Evolutionary conservation across 2,888 invertebrate species (phyloP), one percentile per base, ranked within the genome.

Genomic region (Raillietiella orientalis): DNA sequence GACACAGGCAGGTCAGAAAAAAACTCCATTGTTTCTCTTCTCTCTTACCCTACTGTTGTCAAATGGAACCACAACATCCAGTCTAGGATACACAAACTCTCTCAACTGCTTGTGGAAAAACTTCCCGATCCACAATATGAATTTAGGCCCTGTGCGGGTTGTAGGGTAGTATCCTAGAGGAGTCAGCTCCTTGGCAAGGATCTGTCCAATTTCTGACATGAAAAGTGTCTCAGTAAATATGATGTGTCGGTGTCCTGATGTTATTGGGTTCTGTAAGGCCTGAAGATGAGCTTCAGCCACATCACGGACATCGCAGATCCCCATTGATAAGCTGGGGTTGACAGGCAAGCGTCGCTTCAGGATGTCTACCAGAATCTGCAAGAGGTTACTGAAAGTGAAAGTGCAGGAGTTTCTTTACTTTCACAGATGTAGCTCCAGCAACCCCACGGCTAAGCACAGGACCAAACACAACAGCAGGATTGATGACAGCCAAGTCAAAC

Each of bases 301-400:
- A 37, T 56, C 54, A 22, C 55, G 37, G 3, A 55, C 54, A 37
- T 56, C 55, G 29, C 49, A 47, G 16, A 50, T 33, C 6, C 45
- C 40, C 33, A 53, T 41, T 34, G 42, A 44, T 19, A 53, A 38
- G 28, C 46, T 44, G 4, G 52, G 44, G 11, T 46, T 34, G 28
- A 41, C 38, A 10, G 45, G 46, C 34, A 45, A 40, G 16, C 40
- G 36, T 10, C 41, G 33, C 25, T 45, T 42, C 33, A 50, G 20
- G 25, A 37, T 28, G 13, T 31, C 30, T 14, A 29, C n/a, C n/a
- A n/a, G n/a, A n/a, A n/a, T n/a, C n/a, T n/a, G n/a, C n/a, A n/a
- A n/a, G n/a, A n/a, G n/a, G n/a, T n/a, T n/a, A n/a, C n/a, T n/a
- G n/a, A n/a, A n/a, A n/a, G n/a, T n/a, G n/a, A n/a, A n/a, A n/a